Evolutionary conservation across 2,797 vertebrate genomes (phyloP).

Genomic region (Antrozous pallidus): DNA sequence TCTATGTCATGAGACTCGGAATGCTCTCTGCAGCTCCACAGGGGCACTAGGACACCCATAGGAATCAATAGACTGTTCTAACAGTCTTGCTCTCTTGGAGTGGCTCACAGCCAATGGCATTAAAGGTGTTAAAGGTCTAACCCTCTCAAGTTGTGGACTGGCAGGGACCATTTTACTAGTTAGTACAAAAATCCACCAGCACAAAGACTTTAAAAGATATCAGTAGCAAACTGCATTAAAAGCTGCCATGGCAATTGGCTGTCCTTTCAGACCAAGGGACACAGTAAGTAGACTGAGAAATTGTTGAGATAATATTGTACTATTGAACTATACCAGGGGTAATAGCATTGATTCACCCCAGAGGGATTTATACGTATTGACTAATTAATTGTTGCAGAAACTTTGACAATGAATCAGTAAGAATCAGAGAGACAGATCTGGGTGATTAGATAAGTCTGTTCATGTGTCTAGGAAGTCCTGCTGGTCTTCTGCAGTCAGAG

Average conservation of each 20-base stretch:
- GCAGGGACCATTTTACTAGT: background rate
- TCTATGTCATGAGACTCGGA: background rate
- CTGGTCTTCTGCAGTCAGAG: background rate
- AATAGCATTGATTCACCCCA: background rate
- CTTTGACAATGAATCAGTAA: conserved; percentile 34
- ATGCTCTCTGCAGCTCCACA: background rate
- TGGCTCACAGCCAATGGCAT: background rate
- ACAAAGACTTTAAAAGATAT: background rate
- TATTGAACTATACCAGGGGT: background rate
- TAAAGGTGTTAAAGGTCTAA: background rate
- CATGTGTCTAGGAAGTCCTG: background rate
- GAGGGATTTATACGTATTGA: conserved; percentile 25
- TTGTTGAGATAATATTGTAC: background rate
- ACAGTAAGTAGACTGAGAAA: background rate
- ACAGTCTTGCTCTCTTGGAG: background rate
- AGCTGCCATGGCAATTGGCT: background rate
- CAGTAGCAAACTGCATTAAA: background rate
- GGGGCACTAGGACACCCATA: background rate
- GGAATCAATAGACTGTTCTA: background rate
- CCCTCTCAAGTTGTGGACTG: background rate
- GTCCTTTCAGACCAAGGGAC: background rate
- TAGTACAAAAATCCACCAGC: background rate
- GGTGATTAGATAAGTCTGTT: background rate
- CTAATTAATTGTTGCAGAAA: conserved; percentile 52
- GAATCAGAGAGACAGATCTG: background rate